Evolutionary conservation across 2,113 vertebrate genomes (phyloP), one percentile per base, ranked within the genome.

Genomic region (Oryzias melastigma): DNA sequence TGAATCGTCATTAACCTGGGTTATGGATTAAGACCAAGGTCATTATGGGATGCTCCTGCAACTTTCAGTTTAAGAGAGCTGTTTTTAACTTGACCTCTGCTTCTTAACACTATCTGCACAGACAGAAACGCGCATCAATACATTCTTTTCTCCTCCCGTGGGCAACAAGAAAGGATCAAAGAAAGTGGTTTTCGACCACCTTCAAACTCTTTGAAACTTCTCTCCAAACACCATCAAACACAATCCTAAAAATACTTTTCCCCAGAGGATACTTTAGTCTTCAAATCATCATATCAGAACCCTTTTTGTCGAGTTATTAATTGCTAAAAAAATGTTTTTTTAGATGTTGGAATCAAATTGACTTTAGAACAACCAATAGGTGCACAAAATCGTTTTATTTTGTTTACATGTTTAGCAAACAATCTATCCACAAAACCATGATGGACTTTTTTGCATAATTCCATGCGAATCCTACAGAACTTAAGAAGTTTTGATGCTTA

Each of bases 1-100:
- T 90, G 90, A 89, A 90, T 85, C 94, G 80, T 93, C 93, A 93
- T 96, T 96, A 96, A 95, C 94, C 94, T 92, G 71, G 67, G 59
- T 83, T 83, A 82, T 85, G 86, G 91, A 88, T 82, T 59, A 70
- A 91, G 90, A 88, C 90, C 83, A 92, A 92, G 90, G 94, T 95
- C 93, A 94, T 92, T 82, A 55, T 68, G 77, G 80, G 67, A 65
- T 47, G 58, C 87, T 91, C 90, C 93, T 90, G 89, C 87, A 89
- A 90, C 88, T 47, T 83, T 84, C 81, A 58, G 82, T 57, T 74
- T 61, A 80, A 62, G 74, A 58, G 20, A 14, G 69, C 73, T 85
- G 84, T 85, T 86, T 76, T 89, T 80, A 79, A 78, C 77, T 69
- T 71, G 80, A 89, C 76, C 73, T 78, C 70, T 80, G 20, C 70